These are phyloP conservation scores for Drosophila varians DNA, from an alignment of 1,140 invertebrate species.

Conservation along the genomic window DNA sequence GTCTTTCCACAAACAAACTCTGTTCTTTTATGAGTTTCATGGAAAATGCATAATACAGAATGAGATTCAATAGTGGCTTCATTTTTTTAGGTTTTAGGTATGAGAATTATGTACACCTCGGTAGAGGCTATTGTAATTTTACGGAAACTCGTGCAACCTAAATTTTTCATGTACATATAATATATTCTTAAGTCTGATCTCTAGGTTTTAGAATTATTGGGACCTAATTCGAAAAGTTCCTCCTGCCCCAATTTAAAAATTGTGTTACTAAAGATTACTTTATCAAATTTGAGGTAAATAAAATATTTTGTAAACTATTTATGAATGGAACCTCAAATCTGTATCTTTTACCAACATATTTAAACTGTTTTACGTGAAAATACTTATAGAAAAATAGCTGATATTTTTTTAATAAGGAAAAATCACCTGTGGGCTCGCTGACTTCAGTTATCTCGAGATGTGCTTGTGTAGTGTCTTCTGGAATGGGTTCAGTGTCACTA, in stretches of 20 bases:
- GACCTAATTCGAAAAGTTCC: background rate
- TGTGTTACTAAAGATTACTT: too few relatives aligned
- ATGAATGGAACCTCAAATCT: background rate
- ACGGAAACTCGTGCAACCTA: background rate
- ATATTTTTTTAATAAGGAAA: conserved; percentile 31
- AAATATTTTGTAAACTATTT: too few relatives aligned
- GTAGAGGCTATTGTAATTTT: background rate
- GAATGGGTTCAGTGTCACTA: conserved; percentile 80
- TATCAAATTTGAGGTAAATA: background rate
- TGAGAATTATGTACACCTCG: conserved; percentile 1
- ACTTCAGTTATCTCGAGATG: conserved; percentile 80
- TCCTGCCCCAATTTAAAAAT: too few relatives aligned
- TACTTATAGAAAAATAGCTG: too few relatives aligned
- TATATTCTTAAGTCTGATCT: background rate
- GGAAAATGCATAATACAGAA: conserved; percentile 6
- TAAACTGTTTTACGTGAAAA: too few relatives aligned
- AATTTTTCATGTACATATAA: background rate
- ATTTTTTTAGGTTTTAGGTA: background rate
- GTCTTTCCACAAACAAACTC: conserved; percentile 34
- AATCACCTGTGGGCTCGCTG: conserved; percentile 79
- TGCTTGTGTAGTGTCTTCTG: conserved; percentile 64
- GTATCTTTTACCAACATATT: background rate
- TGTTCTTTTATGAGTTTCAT: conserved; percentile 30
- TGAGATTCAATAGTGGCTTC: conserved; percentile 14
- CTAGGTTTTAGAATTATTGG: too few relatives aligned